Evolutionary conservation across 2,797 vertebrate genomes (phyloP), one percentile per base, ranked within the genome.

Genomic region (Ctenopoma kingsleyae): DNA sequence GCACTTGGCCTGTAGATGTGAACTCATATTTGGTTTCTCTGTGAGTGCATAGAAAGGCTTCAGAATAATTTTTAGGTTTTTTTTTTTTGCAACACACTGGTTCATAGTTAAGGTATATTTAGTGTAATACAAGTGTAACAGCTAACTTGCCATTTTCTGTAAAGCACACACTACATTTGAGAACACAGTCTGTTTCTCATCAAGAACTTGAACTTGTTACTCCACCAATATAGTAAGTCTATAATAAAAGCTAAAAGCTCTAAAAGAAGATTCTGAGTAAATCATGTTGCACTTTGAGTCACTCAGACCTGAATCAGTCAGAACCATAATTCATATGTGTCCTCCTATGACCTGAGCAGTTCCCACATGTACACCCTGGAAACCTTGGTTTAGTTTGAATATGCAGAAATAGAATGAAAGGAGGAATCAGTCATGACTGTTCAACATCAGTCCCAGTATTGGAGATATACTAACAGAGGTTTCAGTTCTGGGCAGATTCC

Each of bases 21-120:
- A 8, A 16, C 66, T 49, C 3, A 3, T 44, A 36, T 66, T 23
- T 41, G 49, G 55, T 86, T 74, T 75, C 69, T 53, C 19, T 16
- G 50, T 35, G n/a, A n/a, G 48, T 63, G 56, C 74, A 63, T 22
- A 65, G 11, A 44, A 43, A 46, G 16, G 6, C 1, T n/a, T 2
- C 23, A 23, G 35, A 3, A 3, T 36, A 36, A 6, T 30, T 30
- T 30, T 30, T 30, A 7, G 6, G 16, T 16, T 12, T 41, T 16
- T 16, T 41, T 16, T 12, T 41, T 16, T 16, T 16, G 4, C 1
- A 16, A 16, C 15, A 38, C 10, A 38, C 13, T 32, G n/a, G 4
- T 9, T 64, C 23, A 36, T 47, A 52, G 20, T 61, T 12, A 23
- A 8, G 13, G 11, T 52, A 0, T 27, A 4, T 53, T 62, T 15